These are phyloP conservation scores for Phalera bucephala DNA, from an alignment of 2,888 invertebrate species.

Conservation along the genomic window DNA sequence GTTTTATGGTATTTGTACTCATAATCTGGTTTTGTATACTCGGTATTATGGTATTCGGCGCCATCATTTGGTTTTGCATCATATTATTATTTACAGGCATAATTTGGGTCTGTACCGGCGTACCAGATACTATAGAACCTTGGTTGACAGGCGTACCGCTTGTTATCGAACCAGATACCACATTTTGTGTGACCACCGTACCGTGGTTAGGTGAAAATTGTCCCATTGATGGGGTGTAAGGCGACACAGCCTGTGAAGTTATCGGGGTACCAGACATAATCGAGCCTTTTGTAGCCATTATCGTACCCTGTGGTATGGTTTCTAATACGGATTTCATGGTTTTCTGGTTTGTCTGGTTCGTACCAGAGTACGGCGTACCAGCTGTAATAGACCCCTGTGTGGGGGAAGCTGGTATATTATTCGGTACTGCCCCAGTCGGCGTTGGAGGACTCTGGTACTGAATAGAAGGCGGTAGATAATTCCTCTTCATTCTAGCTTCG, in stretches of 20 bases:
- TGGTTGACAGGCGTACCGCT: slow-evolving; percentile 32
- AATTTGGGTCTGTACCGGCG: slow-evolving; percentile 18
- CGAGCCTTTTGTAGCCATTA: slow-evolving; percentile 53
- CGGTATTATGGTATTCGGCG: too few species aligned
- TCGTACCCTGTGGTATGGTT: slow-evolving; percentile 67
- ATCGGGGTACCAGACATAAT: slow-evolving; percentile 33
- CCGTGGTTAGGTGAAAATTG: slow-evolving; percentile 35
- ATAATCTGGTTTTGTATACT: neutral
- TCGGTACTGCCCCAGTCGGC: slow-evolving; percentile 28
- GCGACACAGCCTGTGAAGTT: slow-evolving; percentile 25
- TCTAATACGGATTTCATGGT: slow-evolving; percentile 60
- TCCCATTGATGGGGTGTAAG: slow-evolving; percentile 30
- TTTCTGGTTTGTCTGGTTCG: slow-evolving; percentile 38
- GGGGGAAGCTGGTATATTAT: slow-evolving; percentile 43
- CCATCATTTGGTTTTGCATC: neutral
- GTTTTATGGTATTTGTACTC: too few species aligned
- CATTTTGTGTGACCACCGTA: slow-evolving; percentile 25
- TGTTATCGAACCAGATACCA: slow-evolving; percentile 35
- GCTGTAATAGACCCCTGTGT: slow-evolving; percentile 40
- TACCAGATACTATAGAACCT: slow-evolving; percentile 39
- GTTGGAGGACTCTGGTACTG: slow-evolving; percentile 52
- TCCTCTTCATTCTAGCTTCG: slow-evolving; percentile 93
- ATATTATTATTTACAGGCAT: too few species aligned
- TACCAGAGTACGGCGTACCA: slow-evolving; percentile 47
- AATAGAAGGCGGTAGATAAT: slow-evolving; percentile 89